These are phyloP conservation scores for Naja naja DNA, from an alignment of 2,113 vertebrate species.

Conservation along the genomic window DNA sequence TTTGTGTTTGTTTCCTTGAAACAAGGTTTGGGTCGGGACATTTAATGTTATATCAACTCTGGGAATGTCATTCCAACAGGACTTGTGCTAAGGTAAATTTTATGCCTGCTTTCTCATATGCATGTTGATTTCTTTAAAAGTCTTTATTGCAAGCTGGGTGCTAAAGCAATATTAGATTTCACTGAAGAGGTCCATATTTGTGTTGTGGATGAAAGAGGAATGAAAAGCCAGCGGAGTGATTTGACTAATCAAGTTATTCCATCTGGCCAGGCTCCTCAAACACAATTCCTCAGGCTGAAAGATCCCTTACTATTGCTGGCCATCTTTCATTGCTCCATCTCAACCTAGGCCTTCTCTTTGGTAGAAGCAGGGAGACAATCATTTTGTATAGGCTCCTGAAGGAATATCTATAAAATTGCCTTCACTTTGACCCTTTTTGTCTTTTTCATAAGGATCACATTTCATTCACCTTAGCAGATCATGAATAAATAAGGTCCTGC, in stretches of 20 bases:
- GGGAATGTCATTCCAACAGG: neutral
- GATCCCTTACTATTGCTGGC: neutral
- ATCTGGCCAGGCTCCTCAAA: neutral
- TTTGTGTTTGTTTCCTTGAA: too few relatives aligned
- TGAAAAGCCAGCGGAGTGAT: neutral
- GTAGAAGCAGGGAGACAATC: neutral
- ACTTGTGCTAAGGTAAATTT: neutral
- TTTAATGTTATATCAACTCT: neutral
- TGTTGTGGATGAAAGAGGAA: neutral
- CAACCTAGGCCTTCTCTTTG: neutral
- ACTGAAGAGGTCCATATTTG: neutral
- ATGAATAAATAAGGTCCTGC: neutral
- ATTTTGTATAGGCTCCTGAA: neutral
- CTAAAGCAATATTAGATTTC: neutral
- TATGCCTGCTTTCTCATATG: neutral
- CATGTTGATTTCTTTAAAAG: neutral
- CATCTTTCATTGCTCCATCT: neutral
- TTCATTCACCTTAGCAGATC: neutral
- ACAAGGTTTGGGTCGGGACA: too few relatives aligned
- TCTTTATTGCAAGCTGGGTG: neutral
- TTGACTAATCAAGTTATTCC: neutral
- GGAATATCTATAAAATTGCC: neutral
- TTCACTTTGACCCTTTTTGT: neutral
- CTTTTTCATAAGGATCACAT: neutral
- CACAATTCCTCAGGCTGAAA: neutral